Conservation (phyloP, 2,797 vertebrate genomes). For the Iguana delicatissima region DNA sequence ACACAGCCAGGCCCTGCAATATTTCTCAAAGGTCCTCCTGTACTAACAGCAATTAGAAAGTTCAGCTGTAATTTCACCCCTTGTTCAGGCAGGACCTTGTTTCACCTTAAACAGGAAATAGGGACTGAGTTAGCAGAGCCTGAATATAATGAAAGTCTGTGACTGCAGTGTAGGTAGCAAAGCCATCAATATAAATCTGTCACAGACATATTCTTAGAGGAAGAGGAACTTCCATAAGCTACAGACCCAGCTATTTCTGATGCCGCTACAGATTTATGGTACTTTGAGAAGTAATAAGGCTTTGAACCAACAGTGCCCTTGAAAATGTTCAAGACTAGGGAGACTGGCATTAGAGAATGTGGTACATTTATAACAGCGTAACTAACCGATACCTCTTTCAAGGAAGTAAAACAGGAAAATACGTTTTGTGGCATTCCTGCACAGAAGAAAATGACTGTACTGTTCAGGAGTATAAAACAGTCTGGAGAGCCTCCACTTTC, state of each 20-base stretch:
- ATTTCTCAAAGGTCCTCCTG: conserved; percentile 73
- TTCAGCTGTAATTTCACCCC: conserved; percentile 81
- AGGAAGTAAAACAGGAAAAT: conserved; percentile 43
- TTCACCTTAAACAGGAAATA: conserved; percentile 84
- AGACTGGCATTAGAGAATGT: conserved; percentile 40
- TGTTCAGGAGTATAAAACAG: not conserved
- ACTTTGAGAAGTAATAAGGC: conserved; percentile 65
- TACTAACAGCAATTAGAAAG: conserved; percentile 80
- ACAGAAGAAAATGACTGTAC: not conserved
- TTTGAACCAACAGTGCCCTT: conserved; percentile 60
- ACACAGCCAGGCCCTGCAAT: conserved; percentile 61
- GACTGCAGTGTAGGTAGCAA: conserved; percentile 62
- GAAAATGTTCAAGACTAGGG: conserved; percentile 30
- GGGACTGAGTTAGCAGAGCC: conserved; percentile 75
- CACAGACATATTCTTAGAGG: conserved; percentile 78
- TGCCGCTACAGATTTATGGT: conserved; percentile 76
- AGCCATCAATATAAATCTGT: conserved; percentile 83
- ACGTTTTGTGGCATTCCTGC: not conserved
- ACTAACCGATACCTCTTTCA: conserved; percentile 51
- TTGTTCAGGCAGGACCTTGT: conserved; percentile 76
- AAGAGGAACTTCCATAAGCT: conserved; percentile 77
- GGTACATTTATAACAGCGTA: conserved; percentile 56
- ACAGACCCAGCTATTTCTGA: conserved; percentile 72
- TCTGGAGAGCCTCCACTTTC: not conserved
- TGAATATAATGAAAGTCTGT: conserved; percentile 81